Conservation (phyloP, 2,797 vertebrate species). For the Malurus splendens region DNA sequence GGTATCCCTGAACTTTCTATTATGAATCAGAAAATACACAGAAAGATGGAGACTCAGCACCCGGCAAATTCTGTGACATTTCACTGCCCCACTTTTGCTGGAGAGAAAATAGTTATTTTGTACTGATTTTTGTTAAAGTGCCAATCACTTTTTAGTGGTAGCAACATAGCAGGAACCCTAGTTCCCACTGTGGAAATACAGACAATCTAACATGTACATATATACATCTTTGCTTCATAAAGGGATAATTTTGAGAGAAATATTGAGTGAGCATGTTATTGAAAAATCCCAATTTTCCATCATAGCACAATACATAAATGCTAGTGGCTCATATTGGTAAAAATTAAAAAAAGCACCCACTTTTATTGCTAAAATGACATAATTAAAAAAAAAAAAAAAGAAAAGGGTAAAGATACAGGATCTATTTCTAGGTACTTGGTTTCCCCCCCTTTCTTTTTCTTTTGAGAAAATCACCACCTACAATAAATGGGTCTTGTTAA, state of each 20-base stretch:
- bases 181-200: background rate
- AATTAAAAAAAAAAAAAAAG: background rate
- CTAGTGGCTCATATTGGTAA: background rate
- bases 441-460: background rate
- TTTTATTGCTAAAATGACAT: background rate
- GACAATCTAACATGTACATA: background rate
- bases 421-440: background rate
- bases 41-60: background rate
- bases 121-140: background rate
- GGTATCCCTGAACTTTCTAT: background rate
- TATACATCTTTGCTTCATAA: background rate
- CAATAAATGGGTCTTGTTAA: background rate
- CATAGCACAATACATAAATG: background rate
- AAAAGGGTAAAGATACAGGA: background rate
- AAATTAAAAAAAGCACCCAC: background rate
- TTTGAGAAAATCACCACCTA: background rate
- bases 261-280: rapidly evolving
- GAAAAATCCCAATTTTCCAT: background rate
- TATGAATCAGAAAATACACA: conserved; percentile 6
- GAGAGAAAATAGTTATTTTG: background rate
- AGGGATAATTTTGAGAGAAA: background rate
- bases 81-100: background rate
- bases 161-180: background rate
- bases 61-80: background rate
- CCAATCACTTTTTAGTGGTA: background rate